Conservation (phyloP, 2,797 vertebrate species). For the Myotis planiceps region DNA sequence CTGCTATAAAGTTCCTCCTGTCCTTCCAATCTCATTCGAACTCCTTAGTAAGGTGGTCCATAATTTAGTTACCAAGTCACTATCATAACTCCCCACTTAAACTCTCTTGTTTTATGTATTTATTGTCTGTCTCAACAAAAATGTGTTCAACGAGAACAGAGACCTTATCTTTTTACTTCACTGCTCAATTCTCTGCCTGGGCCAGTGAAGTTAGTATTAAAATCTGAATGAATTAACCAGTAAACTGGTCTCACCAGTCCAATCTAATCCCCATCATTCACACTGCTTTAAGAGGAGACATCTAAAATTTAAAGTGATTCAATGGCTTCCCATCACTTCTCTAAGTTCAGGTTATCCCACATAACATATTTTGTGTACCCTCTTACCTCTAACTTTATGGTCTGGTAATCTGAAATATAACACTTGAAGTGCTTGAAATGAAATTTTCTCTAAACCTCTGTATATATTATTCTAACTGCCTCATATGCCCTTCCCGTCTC, state of each 20-base stretch:
- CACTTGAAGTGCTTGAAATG: not conserved
- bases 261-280: not conserved
- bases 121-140: not conserved
- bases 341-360: not conserved
- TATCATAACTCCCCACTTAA: not conserved
- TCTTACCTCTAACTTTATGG: not conserved
- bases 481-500: not conserved
- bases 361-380: not conserved
- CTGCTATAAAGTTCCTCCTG: not conserved
- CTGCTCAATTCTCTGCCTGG: not conserved
- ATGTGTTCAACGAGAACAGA: not conserved
- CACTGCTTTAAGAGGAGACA: not conserved
- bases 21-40: not conserved
- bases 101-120: not conserved
- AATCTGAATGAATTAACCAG: not conserved
- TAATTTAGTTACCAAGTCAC: not conserved
- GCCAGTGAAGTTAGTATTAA: not conserved
- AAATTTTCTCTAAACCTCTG: not conserved
- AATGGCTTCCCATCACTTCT: not conserved
- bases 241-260: not conserved
- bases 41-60: not conserved
- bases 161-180: not conserved
- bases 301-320: not conserved
- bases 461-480: not conserved
- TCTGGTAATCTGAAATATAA: not conserved